Conservation (phyloP, 2,797 vertebrate species). For the Periophthalmus magnuspinnatus region DNA sequence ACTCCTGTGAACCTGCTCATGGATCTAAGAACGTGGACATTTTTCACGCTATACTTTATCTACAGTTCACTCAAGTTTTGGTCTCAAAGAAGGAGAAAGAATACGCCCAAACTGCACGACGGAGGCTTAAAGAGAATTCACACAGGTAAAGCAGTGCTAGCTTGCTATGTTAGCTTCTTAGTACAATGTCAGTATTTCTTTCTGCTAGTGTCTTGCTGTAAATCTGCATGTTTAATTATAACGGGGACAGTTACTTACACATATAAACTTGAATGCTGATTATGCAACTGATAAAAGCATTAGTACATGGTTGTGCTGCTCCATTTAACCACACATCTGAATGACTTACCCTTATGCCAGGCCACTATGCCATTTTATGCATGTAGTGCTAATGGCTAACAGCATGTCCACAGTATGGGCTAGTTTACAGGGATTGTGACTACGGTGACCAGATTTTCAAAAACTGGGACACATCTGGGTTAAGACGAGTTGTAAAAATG, state of each 20-base stretch:
- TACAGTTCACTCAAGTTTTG: background rate
- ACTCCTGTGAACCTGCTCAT: background rate
- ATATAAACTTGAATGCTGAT: background rate
- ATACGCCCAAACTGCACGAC: background rate
- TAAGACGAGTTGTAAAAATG: no score
- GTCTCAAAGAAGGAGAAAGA: background rate
- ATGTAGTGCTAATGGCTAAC: no score
- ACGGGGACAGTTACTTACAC: background rate
- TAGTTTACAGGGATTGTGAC: no score
- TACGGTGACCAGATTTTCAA: no score
- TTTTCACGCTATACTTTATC: background rate
- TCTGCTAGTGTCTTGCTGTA: no score
- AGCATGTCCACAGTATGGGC: no score
- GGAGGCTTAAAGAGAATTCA: background rate
- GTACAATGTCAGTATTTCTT: background rate
- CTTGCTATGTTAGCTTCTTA: background rate
- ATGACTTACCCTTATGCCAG: no score
- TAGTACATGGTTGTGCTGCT: background rate
- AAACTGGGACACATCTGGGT: no score
- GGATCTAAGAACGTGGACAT: no score
- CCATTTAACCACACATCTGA: no score
- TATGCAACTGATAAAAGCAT: background rate
- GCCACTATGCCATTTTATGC: no score
- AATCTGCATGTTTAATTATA: background rate
- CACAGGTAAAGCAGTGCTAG: background rate